Base-by-base conservation (phyloP, 2,113 vertebrate species). In the Lipophrys pholis region DNA sequence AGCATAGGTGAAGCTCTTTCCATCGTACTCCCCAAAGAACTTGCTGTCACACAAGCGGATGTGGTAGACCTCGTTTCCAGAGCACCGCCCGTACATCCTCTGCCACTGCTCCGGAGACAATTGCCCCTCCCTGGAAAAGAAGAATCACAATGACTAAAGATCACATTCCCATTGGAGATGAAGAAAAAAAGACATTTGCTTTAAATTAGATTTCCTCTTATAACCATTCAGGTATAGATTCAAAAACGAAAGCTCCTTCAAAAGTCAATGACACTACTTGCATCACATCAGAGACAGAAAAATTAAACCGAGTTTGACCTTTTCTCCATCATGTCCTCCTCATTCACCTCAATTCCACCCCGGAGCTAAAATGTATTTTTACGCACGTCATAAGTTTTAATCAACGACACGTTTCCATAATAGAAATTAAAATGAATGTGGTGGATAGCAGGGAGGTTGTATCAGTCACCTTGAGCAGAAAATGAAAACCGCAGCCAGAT, bases 1-100 rank as follows among this genome's bases (percentile, higher is more conserved):
- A 0, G 97, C 97, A 0, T 96, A 98, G 67, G 97, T 98, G 93
- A 99, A 99, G 85, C 97, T 99, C 90, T 98, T 99, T 21, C 97
- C 97, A 45, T 98, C 94, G 1, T 98, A 98, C 84, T 98, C 97
- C 54, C 95, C 96, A 73, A 99, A 99, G 87, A 99, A 98, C 83
- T 98, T 98, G 96, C 97, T 99, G 94, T 99, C 97, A 0, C 94
- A 94, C 93, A 98, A 90, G 3, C 96, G 94, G 84, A 98, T 96
- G 89, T 97, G 97, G 84, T 99, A 99, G 58, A 99, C 97, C 81
- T 99, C 97, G 0, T 99, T 99, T 49, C 97, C 97, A 0, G 97
- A 98, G 93, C 97, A 98, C 59, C 97, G 95, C 0, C 97, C 97
- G 0, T 99, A 98, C 81, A 94, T 97, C 78, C 95, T 84, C 90